Percentiles rank a stretch among this genome's conserved stretches.
Evolutionary conservation across 2,888 invertebrate genomes (phyloP).

Genomic region (Vanessa cardui): DNA sequence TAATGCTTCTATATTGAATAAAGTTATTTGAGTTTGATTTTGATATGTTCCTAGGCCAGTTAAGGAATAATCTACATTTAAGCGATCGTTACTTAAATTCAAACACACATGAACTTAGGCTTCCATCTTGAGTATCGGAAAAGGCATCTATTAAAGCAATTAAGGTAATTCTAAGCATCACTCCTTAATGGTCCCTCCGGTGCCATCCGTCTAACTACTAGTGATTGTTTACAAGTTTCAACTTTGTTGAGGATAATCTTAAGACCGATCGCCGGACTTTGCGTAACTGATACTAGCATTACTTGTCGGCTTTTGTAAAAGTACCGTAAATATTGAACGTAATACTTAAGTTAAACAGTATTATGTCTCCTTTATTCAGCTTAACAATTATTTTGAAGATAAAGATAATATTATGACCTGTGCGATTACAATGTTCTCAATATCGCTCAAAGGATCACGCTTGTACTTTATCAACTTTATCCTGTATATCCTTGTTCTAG

Average conservation of each 20-base stretch:
- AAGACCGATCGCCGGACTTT: constrained; percentile 29
- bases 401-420: too few species aligned
- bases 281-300: constrained; percentile 25
- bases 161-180: constrained; percentile 36
- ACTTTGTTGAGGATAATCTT: constrained; percentile 37
- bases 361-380: too few species aligned
- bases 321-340: neutral
- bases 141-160: constrained; percentile 40
- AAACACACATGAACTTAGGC: constrained; percentile 20
- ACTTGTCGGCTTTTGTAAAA: constrained; percentile 2
- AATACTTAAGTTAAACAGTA: neutral
- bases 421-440: too few species aligned
- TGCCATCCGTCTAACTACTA: constrained; percentile 47
- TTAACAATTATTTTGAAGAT: too few species aligned
- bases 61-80: neutral
- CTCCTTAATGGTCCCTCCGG: constrained; percentile 49
- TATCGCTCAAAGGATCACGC: too few species aligned
- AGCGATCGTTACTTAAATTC: neutral
- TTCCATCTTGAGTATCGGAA: constrained; percentile 20
- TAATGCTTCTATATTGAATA: too few species aligned
- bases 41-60: too few species aligned
- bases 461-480: too few species aligned
- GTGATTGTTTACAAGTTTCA: constrained; percentile 53
- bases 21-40: too few species aligned
- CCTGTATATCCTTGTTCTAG: too few species aligned